A percentile compares a stretch with the other conserved stretches of the same genome.
Evolutionary conservation across 1,140 invertebrate genomes (phyloP).

Genomic region (Dendrolimus punctatus): DNA sequence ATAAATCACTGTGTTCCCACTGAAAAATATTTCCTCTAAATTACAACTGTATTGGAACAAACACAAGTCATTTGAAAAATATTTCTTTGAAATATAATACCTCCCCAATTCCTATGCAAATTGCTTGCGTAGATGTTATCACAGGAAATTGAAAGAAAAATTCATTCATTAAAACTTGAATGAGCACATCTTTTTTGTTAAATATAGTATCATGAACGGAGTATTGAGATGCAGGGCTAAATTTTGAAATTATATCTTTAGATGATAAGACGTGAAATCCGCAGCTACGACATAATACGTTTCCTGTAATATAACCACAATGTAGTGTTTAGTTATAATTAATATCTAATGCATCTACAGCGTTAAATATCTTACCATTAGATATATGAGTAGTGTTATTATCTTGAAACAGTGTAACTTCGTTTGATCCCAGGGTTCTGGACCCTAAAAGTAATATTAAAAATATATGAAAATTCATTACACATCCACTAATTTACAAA

Average conservation of each 20-base stretch:
- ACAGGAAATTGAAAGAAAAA: slow-evolving; percentile 46
- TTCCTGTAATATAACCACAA: slow-evolving; percentile 38
- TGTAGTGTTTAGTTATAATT: neutral
- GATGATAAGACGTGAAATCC: slow-evolving; percentile 48
- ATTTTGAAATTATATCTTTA: slow-evolving; percentile 41
- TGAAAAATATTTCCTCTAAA: slow-evolving; percentile 22
- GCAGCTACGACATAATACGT: slow-evolving; percentile 61
- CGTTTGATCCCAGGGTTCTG: too few relatives aligned
- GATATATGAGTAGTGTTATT: too few relatives aligned
- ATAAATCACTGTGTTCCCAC: slow-evolving; percentile 50
- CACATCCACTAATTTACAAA: too few relatives aligned
- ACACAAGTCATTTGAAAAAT: neutral
- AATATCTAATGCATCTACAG: too few relatives aligned
- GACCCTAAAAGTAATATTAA: too few relatives aligned
- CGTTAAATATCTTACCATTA: too few relatives aligned
- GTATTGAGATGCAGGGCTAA: slow-evolving; percentile 40
- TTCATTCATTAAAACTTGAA: slow-evolving; percentile 55
- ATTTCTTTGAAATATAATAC: slow-evolving; percentile 21
- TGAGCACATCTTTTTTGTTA: slow-evolving; percentile 38
- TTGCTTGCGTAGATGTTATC: slow-evolving; percentile 43
- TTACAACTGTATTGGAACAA: neutral
- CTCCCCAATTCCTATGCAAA: slow-evolving; percentile 45
- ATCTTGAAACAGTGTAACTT: too few relatives aligned
- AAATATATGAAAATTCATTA: too few relatives aligned
- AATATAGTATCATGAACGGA: slow-evolving; percentile 53